Percentiles rank a stretch among this genome's conserved stretches.
These are phyloP conservation scores for Charadrius vociferus DNA, from an alignment of 2,113 vertebrate species.

Conservation along the genomic window DNA sequence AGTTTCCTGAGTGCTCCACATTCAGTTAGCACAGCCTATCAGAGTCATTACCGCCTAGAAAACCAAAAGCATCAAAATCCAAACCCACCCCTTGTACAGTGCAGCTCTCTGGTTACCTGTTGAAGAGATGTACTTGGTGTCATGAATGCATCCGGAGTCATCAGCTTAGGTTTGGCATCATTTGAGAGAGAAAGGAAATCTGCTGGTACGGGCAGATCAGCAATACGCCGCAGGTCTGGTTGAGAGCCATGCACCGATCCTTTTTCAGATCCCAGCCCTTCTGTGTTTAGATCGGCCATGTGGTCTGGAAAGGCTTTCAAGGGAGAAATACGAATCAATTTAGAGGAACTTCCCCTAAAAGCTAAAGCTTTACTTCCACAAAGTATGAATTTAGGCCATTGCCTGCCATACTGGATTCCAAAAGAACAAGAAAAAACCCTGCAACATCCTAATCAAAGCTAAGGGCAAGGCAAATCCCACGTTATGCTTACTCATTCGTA, in stretches of 20 bases:
- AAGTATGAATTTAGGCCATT: neutral
- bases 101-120: constrained; percentile 66
- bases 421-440: neutral
- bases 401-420: neutral
- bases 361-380: neutral
- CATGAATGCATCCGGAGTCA: constrained; percentile 99
- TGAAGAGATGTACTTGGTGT: constrained; percentile 90
- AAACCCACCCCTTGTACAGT: neutral
- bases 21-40: neutral
- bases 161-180: constrained; percentile 89
- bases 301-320: constrained; percentile 85
- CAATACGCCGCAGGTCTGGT: constrained; percentile 85
- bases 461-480: neutral
- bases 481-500: neutral
- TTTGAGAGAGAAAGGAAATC: constrained; percentile 87
- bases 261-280: constrained; percentile 84
- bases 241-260: constrained; percentile 85
- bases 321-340: neutral
- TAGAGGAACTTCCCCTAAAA: neutral
- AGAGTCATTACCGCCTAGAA: neutral
- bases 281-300: constrained; percentile 79
- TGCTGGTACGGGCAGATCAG: constrained; percentile 85
- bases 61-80: neutral
- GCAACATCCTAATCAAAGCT: neutral
- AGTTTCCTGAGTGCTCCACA: neutral